These are phyloP conservation scores for Glomeris maerens DNA, from an alignment of 1,140 invertebrate species.

Conservation along the genomic window DNA sequence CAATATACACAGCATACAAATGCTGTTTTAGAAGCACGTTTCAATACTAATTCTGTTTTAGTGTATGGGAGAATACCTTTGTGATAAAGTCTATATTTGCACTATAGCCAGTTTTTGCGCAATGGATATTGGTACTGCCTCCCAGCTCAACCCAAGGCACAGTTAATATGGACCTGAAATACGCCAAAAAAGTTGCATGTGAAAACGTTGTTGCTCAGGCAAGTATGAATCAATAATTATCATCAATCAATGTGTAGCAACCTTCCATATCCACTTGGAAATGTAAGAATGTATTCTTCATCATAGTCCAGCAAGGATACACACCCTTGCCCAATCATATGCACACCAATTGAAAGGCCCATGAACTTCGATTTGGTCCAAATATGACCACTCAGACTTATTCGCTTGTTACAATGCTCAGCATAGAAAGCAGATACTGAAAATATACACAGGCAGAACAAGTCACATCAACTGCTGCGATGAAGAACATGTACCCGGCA, in stretches of 20 bases:
- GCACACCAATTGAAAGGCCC: constrained; percentile 71
- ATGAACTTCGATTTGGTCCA: constrained; percentile 98
- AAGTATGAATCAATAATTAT: neutral
- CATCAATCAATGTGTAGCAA: constrained; percentile 21
- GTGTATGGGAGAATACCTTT: constrained; percentile 49
- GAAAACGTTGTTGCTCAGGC: neutral
- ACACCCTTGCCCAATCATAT: constrained; percentile 44
- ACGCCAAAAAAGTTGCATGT: no score
- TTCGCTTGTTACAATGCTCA: constrained; percentile 76
- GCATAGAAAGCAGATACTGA: constrained; percentile 92
- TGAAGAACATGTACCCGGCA: neutral
- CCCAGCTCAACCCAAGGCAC: constrained; percentile 95
- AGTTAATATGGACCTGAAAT: constrained; percentile 75
- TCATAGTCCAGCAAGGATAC: constrained; percentile 65
- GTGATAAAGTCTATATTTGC: constrained; percentile 85
- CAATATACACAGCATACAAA: no score
- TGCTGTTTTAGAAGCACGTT: no score
- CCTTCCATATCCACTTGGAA: constrained; percentile 91
- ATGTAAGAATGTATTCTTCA: constrained; percentile 84
- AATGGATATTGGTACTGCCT: constrained; percentile 71
- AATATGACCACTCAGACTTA: constrained; percentile 83
- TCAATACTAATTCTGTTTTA: no score
- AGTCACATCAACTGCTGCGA: neutral
- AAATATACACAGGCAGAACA: constrained; percentile 23
- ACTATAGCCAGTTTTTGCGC: constrained; percentile 73